Base-by-base conservation (phyloP, 2,113 vertebrate species). In the Mionectes macconnelli region DNA sequence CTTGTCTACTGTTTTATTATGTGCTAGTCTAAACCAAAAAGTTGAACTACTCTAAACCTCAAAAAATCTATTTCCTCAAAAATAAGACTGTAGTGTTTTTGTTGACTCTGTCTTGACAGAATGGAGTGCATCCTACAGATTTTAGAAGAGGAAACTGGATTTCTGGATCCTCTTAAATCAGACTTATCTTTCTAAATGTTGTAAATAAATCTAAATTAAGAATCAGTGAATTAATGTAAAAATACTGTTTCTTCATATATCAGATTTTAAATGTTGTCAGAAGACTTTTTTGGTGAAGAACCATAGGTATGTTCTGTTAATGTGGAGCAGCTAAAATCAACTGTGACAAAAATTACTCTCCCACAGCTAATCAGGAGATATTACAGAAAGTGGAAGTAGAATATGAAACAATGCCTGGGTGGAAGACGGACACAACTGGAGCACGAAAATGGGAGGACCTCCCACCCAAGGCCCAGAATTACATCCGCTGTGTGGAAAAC, bases 331-430 rank as follows among this genome's bases (percentile, higher is more conserved):
- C 59, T 66, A 67, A 79, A 93, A 52, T 76, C 22, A 82, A 37
- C 22, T 40, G n/a, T 70, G 52, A 67, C 44, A 69, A 90, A 88
- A 82, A 30, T 55, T 78, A 7, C 75, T 88, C 39, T 91, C 77
- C 67, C 62, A 30, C 88, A 99, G 99, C 99, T 60, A 99, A 99
- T 97, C 98, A 99, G 98, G 99, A 99, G 79, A 98, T 99, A 49
- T 97, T 99, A 55, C 99, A 99, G 72, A 99, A 99, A 97, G 99
- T 99, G 27, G 99, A 99, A 95, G 99, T 99, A 40, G 99, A 99
- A 47, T 99, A 99, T 21, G 99, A 99, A 95, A 99, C 98, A 2
- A 99, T 99, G 97, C 99, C 99, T 8, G 99, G 99, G n/a, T 99
- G 99, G 99, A 99, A 99, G 86, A 97, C 97, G 1, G 99, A 99